These are phyloP conservation scores for Corythornis vintsioides DNA, from an alignment of 2,113 vertebrate genomes.

Conservation along the genomic window DNA sequence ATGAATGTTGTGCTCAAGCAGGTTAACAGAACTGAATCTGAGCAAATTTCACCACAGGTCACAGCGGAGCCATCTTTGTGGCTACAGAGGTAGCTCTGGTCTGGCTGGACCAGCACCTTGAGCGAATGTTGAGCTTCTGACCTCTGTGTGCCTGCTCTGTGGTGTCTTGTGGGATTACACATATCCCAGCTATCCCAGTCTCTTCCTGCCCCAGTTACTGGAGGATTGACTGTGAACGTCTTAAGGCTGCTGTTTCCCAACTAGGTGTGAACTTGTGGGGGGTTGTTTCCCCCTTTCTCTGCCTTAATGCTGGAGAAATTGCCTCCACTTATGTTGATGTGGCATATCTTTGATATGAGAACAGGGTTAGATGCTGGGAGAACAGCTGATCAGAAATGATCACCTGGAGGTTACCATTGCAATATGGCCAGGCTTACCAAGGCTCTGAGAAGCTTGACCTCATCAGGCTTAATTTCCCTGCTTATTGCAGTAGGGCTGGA, in stretches of 20 bases:
- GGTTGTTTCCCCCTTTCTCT: neutral
- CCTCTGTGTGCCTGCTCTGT: neutral
- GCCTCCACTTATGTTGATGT: fast-evolving
- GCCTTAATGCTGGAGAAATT: neutral
- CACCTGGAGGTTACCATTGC: neutral
- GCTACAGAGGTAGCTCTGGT: neutral
- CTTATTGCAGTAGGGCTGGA: no score
- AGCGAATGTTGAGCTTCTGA: neutral
- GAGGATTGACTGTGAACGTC: neutral
- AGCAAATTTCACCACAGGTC: neutral
- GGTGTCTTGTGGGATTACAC: neutral
- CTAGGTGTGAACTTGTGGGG: neutral
- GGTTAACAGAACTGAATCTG: neutral
- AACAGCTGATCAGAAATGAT: neutral
- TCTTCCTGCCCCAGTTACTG: neutral
- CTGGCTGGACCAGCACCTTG: neutral
- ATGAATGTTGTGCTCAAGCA: neutral
- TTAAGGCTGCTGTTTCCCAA: neutral
- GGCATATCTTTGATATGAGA: neutral
- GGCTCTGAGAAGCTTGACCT: no score
- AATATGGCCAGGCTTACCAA: neutral
- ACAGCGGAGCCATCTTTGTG: neutral
- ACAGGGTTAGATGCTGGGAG: neutral
- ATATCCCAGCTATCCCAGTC: neutral
- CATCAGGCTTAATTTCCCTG: no score